These are phyloP conservation scores for Ictidomys tridecemlineatus DNA, from an alignment of 2,113 vertebrate genomes.

Conservation along the genomic window DNA sequence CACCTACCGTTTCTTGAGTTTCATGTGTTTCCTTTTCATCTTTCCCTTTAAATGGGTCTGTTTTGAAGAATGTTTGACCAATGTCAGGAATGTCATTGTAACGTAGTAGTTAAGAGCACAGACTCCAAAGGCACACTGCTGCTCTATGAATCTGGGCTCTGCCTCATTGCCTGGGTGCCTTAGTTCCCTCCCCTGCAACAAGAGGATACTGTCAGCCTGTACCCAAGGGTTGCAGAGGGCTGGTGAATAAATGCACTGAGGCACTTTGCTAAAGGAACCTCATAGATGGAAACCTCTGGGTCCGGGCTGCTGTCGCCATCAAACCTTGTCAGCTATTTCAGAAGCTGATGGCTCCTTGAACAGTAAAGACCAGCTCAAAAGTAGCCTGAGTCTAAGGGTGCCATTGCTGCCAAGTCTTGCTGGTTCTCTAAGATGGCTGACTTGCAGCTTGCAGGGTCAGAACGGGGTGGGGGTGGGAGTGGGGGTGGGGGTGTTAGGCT, in stretches of 20 bases:
- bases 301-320: neutral
- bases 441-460: neutral
- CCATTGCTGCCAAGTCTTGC: neutral
- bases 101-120: neutral
- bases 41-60: neutral
- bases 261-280: neutral
- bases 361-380: neutral
- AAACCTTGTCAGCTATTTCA: neutral
- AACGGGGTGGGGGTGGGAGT: too few relatives aligned
- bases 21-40: neutral
- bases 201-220: neutral
- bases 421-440: too few relatives aligned
- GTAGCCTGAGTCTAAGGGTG: neutral
- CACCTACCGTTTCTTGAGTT: neutral
- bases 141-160: neutral
- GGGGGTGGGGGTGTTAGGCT: neutral
- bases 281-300: neutral
- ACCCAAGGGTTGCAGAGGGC: neutral
- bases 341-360: neutral
- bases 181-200: neutral
- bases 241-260: neutral
- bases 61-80: neutral
- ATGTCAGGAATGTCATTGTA: neutral
- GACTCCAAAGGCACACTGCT: neutral
- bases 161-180: neutral